These are phyloP conservation scores for Sphaerodactylus townsendi DNA, from an alignment of 2,113 vertebrate species.

Conservation along the genomic window DNA sequence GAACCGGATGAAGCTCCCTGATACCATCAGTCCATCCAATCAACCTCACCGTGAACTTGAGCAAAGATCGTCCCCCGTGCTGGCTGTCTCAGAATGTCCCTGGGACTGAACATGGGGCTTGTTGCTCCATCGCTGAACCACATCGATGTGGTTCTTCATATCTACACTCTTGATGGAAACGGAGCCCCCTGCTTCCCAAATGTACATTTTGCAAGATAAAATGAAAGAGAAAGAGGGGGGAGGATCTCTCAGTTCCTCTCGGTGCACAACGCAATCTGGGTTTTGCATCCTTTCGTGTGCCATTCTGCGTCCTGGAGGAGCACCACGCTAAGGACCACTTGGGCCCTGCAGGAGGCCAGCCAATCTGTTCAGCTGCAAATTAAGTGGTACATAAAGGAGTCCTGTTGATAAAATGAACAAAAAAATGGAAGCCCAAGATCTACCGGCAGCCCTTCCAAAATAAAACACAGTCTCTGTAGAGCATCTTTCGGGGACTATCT, in stretches of 20 bases:
- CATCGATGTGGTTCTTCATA: no score
- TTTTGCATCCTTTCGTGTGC: not conserved
- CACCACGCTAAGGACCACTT: accelerated
- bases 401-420: not conserved
- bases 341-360: not conserved
- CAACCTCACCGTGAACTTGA: no score
- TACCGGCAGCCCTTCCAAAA: not conserved
- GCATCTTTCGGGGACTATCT: not conserved
- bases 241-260: not conserved
- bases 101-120: no score
- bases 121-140: no score
- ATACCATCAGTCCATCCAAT: no score
- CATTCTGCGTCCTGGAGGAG: not conserved
- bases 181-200: not conserved
- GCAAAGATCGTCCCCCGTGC: no score
- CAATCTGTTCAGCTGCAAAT: not conserved
- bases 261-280: not conserved
- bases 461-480: accelerated
- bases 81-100: no score
- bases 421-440: not conserved
- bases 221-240: not conserved
- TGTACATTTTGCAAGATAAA: not conserved
- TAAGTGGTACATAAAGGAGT: slow-evolving; percentile 1
- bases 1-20: no score
- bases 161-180: not conserved